These are phyloP conservation scores for Scaptodrosophila latifasciaeformis DNA, from an alignment of 2,888 invertebrate genomes.

Conservation along the genomic window DNA sequence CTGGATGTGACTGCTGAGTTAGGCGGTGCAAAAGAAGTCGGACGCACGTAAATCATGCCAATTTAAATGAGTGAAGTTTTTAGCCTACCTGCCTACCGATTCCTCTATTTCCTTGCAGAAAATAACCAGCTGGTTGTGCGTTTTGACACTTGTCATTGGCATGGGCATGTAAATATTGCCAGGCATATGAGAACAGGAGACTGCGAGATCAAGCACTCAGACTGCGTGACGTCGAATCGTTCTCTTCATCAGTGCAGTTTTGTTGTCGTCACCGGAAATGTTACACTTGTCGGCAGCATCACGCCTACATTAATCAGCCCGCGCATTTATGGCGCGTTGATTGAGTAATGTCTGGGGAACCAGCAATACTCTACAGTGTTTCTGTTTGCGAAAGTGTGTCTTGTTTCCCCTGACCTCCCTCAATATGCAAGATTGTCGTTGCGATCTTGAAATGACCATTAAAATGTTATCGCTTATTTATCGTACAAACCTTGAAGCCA, in stretches of 20 bases:
- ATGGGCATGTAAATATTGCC: conserved; percentile 5
- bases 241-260: no score
- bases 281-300: conserved; percentile 42
- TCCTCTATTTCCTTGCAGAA: neutral
- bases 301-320: conserved; percentile 50
- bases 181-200: neutral
- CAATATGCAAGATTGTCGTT: neutral
- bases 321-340: conserved; percentile 42
- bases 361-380: neutral
- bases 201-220: no score
- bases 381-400: neutral
- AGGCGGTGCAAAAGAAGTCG: conserved; percentile 18
- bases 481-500: conserved; percentile 29
- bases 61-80: conserved; percentile 54
- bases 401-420: neutral
- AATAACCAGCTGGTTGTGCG: conserved; percentile 7
- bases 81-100: conserved; percentile 37
- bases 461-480: conserved; percentile 63
- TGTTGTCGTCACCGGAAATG: conserved; percentile 49
- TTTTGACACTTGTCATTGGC: conserved; percentile 58
- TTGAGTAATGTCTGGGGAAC: conserved; percentile 45
- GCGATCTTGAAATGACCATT: conserved; percentile 38
- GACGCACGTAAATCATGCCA: conserved; percentile 61
- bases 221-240: conserved; percentile 47
- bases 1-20: conserved; percentile 2